Percentiles rank a stretch among this genome's conserved stretches.
Evolutionary conservation across 92 coral and sea anemone genomes (phyloP).

Genomic region (Plumapathes pennacea): DNA sequence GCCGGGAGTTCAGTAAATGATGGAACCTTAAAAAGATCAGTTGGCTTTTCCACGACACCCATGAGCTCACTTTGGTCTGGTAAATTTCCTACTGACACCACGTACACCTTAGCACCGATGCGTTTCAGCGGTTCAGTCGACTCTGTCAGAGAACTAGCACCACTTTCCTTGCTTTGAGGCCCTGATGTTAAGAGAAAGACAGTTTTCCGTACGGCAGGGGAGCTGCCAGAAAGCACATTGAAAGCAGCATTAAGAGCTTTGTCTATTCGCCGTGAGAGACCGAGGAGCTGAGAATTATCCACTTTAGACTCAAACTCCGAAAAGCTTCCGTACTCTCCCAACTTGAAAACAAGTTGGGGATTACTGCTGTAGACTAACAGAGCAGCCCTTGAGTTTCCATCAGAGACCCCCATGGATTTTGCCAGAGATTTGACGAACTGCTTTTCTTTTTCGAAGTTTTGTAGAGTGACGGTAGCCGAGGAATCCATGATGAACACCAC

Average conservation of each 20-base stretch:
- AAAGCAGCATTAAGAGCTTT: conserved; percentile 70
- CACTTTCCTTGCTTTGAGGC: not conserved
- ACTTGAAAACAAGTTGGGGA: conserved; percentile 38
- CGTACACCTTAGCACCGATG: conserved; percentile 55
- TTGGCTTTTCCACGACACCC: conserved; percentile 24
- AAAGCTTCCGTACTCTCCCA: conserved; percentile 41
- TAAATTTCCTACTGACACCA: conserved; percentile 57
- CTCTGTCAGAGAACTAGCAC: not conserved
- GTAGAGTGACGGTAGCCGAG: conserved; percentile 61
- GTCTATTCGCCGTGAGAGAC: conserved; percentile 70
- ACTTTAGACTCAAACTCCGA: conserved; percentile 54
- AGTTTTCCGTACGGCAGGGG: conserved; percentile 39
- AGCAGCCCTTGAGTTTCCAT: conserved; percentile 65
- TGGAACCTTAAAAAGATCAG: conserved; percentile 24
- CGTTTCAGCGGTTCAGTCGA: not conserved
- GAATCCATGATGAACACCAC: conserved; percentile 79
- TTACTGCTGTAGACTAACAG: conserved; percentile 64
- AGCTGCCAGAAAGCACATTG: conserved; percentile 42
- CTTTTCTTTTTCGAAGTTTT: conserved; percentile 63
- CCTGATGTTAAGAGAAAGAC: conserved; percentile 61
- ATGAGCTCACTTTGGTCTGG: conserved; percentile 29
- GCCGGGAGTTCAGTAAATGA: conserved; percentile 8
- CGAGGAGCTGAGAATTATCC: conserved; percentile 46
- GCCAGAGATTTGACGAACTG: conserved; percentile 68
- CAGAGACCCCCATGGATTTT: conserved; percentile 49